These are phyloP conservation scores for Cinclus mexicanus DNA, from an alignment of 2,113 vertebrate species.

Conservation along the genomic window DNA sequence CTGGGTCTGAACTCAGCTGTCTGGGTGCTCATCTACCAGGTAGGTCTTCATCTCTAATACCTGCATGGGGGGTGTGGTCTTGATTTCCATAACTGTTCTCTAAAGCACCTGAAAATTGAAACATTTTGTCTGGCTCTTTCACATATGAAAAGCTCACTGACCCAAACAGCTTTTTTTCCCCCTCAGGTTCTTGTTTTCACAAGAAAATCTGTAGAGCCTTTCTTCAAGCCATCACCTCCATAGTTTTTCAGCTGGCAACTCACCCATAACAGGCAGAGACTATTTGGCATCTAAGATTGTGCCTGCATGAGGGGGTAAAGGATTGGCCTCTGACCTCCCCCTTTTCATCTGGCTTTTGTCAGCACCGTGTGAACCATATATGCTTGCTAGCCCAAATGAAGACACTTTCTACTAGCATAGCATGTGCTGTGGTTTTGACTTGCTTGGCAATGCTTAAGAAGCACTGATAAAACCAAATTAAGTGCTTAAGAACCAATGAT, in stretches of 20 bases:
- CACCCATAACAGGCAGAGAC: neutral
- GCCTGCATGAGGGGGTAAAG: neutral
- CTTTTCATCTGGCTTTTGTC: neutral
- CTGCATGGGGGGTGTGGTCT: neutral
- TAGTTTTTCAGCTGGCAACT: slow-evolving; percentile 3
- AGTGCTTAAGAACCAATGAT: neutral
- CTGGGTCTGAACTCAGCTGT: neutral
- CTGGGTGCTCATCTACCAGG: neutral
- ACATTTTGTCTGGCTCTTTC: neutral
- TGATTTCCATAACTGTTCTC: neutral
- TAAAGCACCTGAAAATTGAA: neutral
- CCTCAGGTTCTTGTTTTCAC: neutral
- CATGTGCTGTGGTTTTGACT: neutral
- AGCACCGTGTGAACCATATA: neutral
- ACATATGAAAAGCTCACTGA: neutral
- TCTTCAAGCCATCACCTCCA: neutral
- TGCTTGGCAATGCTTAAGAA: neutral
- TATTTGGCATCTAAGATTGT: neutral
- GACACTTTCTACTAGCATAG: neutral
- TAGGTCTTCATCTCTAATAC: neutral
- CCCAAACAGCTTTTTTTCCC: neutral
- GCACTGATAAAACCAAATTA: too few relatives aligned
- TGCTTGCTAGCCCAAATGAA: neutral
- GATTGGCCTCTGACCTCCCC: neutral
- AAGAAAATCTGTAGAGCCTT: neutral